Base-by-base conservation (phyloP, 2,113 vertebrate genomes). In the Bubo bubo region DNA sequence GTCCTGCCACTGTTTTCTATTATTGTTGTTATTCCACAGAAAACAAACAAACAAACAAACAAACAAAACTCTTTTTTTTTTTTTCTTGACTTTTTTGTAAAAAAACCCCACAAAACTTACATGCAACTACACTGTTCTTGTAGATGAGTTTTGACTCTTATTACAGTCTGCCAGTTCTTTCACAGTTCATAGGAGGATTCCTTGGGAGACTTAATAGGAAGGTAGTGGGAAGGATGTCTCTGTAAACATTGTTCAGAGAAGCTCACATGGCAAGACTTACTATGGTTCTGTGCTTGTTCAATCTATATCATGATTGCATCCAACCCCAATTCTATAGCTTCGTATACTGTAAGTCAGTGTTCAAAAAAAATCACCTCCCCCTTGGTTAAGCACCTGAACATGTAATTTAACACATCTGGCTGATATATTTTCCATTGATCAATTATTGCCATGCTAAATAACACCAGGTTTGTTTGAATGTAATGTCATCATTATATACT, bases 401-500 rank as follows among this genome's bases (percentile, higher is more conserved):
- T 11, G 15, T 30, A 41, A 63, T 63, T 60, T 52, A 41, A 5
- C 3, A 3, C 10, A 53, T 50, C 12, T 79, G 26, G 4, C 9
- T 45, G n/a, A 60, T 73, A 43, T 13, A 34, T 93, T 94, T 96
- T 91, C 95, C 7, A 79, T 15, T 90, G 63, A 58, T n/a, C 19
- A 67, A 4, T 87, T 89, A 86, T 76, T 94, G 34, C 45, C 35
- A 58, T 74, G 66, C 73, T 95, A 92, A 84, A 11, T 55, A 43
- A 91, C 55, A 88, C 32, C 39, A 19, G 9, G 18, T 89, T 73
- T 53, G 24, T 93, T 79, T 81, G 37, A 93, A 67, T 82, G 37
- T 58, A 96, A 83, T 15, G 6, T 85, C 35, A 82, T 81, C 37
- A 43, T n/a, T 62, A 39, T 50, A 67, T 32, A 59, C 43, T 89